These are phyloP conservation scores for Dugesia japonica DNA, from an alignment of 2,888 invertebrate genomes.

Conservation along the genomic window DNA sequence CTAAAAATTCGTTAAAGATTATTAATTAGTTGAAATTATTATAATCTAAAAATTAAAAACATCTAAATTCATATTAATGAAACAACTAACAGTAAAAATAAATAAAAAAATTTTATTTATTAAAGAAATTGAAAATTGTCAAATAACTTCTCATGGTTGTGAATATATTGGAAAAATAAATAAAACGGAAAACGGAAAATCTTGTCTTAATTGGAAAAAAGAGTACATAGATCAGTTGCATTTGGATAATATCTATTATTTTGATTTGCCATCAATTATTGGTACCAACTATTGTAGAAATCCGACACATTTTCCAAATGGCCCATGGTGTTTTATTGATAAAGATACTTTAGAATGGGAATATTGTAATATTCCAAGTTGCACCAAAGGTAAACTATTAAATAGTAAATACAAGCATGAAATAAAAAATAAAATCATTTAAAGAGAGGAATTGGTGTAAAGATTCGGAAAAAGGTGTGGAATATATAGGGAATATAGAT, in stretches of 20 bases:
- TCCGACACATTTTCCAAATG: not conserved
- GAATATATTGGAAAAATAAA: not conserved
- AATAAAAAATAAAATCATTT: too few relatives aligned
- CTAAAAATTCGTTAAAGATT: too few relatives aligned
- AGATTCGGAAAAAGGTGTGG: too few relatives aligned
- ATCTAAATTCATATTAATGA: too few relatives aligned
- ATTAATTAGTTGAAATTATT: too few relatives aligned
- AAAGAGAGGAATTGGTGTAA: too few relatives aligned
- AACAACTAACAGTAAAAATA: too few relatives aligned
- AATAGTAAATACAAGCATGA: too few relatives aligned
- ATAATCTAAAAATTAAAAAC: too few relatives aligned
- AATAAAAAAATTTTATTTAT: too few relatives aligned
- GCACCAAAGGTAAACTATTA: not conserved
- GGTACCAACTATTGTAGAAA: not conserved
- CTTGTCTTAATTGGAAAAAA: not conserved
- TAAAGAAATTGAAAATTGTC: not conserved
- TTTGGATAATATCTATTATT: not conserved
- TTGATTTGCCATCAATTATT: not conserved
- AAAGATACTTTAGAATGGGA: not conserved
- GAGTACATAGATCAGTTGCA: not conserved
- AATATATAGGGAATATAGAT: too few relatives aligned
- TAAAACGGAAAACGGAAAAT: not conserved
- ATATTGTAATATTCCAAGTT: not conserved
- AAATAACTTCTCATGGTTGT: not conserved
- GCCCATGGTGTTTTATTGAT: not conserved